Conservation (phyloP, 1,140 invertebrate genomes). For the Drosophila elegans region DNA sequence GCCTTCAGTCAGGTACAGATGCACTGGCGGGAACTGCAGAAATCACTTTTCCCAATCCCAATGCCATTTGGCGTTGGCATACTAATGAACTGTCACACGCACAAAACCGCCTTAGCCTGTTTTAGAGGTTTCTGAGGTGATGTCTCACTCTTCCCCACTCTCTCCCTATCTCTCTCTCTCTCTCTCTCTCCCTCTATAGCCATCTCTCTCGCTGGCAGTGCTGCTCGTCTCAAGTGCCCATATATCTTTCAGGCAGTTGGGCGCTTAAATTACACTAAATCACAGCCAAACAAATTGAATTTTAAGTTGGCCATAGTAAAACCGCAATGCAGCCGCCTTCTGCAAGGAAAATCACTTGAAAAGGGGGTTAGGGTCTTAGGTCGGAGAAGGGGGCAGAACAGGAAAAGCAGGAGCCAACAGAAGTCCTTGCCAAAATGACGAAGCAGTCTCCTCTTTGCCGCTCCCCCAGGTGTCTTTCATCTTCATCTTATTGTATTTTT, state of each 20-base stretch:
- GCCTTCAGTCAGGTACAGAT: slow-evolving; percentile 29
- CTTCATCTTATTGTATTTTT: slow-evolving; percentile 80
- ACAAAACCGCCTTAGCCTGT: slow-evolving; percentile 40
- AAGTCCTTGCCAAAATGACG: slow-evolving; percentile 77
- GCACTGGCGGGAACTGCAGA: slow-evolving; percentile 18
- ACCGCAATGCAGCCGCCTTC: slow-evolving; percentile 70
- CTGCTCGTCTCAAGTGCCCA: slow-evolving; percentile 57
- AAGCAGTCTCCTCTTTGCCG: slow-evolving; percentile 39
- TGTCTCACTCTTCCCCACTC: background rate
- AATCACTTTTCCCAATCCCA: slow-evolving; percentile 69
- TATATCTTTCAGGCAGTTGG: slow-evolving; percentile 73
- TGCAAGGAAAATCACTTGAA: slow-evolving; percentile 76
- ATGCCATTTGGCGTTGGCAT: slow-evolving; percentile 71
- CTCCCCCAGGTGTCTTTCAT: slow-evolving; percentile 74
- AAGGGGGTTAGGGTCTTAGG: slow-evolving; percentile 1
- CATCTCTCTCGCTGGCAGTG: slow-evolving; percentile 3
- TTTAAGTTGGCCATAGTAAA: slow-evolving; percentile 77
- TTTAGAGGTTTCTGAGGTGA: slow-evolving; percentile 33
- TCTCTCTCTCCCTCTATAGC: slow-evolving; percentile 6
- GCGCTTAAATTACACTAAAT: slow-evolving; percentile 82
- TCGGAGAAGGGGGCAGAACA: background rate
- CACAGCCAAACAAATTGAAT: slow-evolving; percentile 81
- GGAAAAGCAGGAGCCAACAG: slow-evolving; percentile 14
- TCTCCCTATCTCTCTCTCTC: background rate
- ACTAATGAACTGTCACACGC: slow-evolving; percentile 79